A percentile compares a stretch with the other conserved stretches of the same genome.
These are phyloP conservation scores for Siniperca chuatsi DNA, from an alignment of 2,113 vertebrate genomes.

Conservation along the genomic window DNA sequence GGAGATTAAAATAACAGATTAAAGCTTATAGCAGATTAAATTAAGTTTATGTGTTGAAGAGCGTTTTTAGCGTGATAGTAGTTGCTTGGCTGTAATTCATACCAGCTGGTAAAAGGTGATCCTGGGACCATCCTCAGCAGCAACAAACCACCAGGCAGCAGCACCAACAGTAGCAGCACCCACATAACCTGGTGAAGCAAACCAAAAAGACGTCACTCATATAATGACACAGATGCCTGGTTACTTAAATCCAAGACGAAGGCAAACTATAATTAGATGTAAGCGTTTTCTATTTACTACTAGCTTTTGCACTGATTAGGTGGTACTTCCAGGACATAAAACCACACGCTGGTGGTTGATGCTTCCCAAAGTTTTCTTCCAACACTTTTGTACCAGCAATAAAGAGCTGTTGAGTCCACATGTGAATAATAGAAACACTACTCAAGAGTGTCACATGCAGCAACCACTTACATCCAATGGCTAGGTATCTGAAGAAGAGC, in stretches of 20 bases:
- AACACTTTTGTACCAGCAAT: not conserved
- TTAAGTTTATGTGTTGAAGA: not conserved
- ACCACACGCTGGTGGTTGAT: not conserved
- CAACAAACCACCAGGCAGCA: conserved; percentile 99
- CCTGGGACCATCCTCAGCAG: conserved; percentile 95
- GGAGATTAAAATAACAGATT: not conserved
- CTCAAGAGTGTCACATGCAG: not conserved
- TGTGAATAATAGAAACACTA: not conserved
- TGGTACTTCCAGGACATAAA: not conserved
- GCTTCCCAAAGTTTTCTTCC: not conserved
- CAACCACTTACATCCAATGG: conserved; percentile 94
- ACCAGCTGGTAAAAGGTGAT: conserved; percentile 97
- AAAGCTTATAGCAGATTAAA: not conserved
- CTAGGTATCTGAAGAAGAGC: conserved; percentile 99
- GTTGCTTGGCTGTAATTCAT: conserved; percentile 34
- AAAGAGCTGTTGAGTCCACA: not conserved
- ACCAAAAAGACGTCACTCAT: not conserved
- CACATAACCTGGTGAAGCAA: conserved; percentile 89
- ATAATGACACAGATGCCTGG: not conserved
- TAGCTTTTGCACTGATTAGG: not conserved
- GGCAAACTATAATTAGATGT: not conserved
- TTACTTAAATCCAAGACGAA: not conserved
- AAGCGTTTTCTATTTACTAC: too few species aligned
- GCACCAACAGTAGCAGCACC: conserved; percentile 97
- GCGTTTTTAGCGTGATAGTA: not conserved